Base-by-base conservation (phyloP, 2,113 vertebrate species). In the Crotalus viridis region DNA sequence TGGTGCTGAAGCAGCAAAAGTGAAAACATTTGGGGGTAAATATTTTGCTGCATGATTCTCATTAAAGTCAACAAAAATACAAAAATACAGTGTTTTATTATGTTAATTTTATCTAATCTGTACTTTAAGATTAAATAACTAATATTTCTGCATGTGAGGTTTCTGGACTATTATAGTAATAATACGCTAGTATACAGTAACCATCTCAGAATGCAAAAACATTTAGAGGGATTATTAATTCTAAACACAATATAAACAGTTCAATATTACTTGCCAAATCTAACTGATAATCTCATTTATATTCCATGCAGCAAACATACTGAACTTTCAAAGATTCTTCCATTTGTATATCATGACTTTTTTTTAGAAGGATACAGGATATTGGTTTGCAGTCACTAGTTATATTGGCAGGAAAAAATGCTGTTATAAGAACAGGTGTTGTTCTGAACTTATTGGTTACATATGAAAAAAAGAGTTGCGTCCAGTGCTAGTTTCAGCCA, bases 391-490 rank as follows among this genome's bases (percentile, higher is more conserved):
- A 92, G 94, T 94, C 92, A 94, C 52, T 92, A 93, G 88, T 94
- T 95, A 91, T 17, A 90, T 19, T 89, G 94, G 92, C 91, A 96
- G 92, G 89, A 8, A 89, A 39, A 95, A 91, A 21, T 85, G 52
- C 88, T 92, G 93, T 74, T 93, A 64, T 89, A 88, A 95, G 92
- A 95, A 96, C 95, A 96, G 96, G 94, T 96, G 96, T 94, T 95
- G 94, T 91, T 92, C 89, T 91, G 91, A 93, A 92, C 91, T 85
- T 91, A 89, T 1, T 87, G 93, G 57, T 28, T 87, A 91, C 91
- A 91, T 88, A 92, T 94, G 95, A 92, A 95, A 91, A 91, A 90
- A 91, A 91, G 74, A 56, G 91, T 24, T 95, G 92, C 88, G 87
- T 91, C 86, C 86, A 61, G 28, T 0, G 74, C 24, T 95, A 89